Evolutionary conservation across 1,140 invertebrate genomes (phyloP).

Genomic region (Drosophila pallidifrons): DNA sequence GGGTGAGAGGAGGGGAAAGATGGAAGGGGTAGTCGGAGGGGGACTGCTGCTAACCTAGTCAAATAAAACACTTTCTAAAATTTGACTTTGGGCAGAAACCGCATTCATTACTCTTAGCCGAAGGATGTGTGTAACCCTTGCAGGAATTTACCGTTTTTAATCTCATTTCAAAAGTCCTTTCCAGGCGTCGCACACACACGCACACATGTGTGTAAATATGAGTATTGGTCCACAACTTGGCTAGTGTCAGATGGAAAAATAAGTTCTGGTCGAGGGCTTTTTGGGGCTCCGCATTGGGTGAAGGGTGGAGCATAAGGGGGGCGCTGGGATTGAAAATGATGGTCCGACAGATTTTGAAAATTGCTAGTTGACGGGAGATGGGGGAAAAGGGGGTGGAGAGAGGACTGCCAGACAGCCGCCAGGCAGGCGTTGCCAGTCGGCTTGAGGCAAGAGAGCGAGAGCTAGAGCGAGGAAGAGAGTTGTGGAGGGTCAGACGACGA

Average conservation of each 20-base stretch:
- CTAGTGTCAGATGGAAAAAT: slow-evolving; percentile 79
- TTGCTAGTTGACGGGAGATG: slow-evolving; percentile 48
- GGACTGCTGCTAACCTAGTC: slow-evolving; percentile 67
- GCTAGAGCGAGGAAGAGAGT: not conserved
- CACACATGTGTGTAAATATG: slow-evolving; percentile 70
- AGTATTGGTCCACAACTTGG: slow-evolving; percentile 75
- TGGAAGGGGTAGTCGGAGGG: not conserved
- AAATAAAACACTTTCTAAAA: slow-evolving; percentile 84
- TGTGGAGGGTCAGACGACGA: slow-evolving; percentile 25
- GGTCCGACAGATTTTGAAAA: slow-evolving; percentile 81
- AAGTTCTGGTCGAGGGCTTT: slow-evolving; percentile 69
- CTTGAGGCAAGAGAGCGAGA: slow-evolving; percentile 11
- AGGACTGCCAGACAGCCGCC: slow-evolving; percentile 50
- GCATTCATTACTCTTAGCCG: slow-evolving; percentile 83
- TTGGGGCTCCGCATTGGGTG: slow-evolving; percentile 25
- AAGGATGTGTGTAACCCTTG: slow-evolving; percentile 69
- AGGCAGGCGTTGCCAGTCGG: slow-evolving; percentile 45
- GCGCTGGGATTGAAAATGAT: slow-evolving; percentile 76
- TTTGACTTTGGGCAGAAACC: slow-evolving; percentile 83
- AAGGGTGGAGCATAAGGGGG: not conserved
- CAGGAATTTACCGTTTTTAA: slow-evolving; percentile 84
- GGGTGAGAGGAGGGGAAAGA: not conserved
- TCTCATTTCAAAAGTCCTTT: slow-evolving; percentile 80
- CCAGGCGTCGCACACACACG: slow-evolving; percentile 56
- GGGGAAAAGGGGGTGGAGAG: not conserved